Percentiles rank a stretch among this genome's conserved stretches.
Evolutionary conservation across 2,888 invertebrate genomes (phyloP).

Genomic region (Zaprionus lineosus): DNA sequence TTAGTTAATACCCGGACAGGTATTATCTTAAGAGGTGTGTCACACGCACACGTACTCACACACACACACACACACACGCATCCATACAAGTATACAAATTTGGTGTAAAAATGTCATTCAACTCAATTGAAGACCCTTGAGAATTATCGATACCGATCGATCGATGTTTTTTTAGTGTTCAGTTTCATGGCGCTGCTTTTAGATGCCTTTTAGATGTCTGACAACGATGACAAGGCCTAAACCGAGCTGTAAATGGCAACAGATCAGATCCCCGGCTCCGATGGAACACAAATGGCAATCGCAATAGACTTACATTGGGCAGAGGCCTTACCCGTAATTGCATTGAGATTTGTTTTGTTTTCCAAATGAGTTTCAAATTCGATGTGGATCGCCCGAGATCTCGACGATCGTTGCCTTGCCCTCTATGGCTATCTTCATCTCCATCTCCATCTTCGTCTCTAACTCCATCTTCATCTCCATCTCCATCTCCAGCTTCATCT

Average conservation of each 20-base stretch:
- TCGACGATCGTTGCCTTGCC: constrained; percentile 48
- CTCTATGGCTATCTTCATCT: background rate
- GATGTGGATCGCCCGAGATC: background rate
- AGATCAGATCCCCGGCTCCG: constrained; percentile 55
- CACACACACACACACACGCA: too few relatives aligned
- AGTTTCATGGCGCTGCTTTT: too few relatives aligned
- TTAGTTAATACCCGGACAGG: too few relatives aligned
- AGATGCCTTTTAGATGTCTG: too few relatives aligned
- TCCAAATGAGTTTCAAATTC: constrained; percentile 15
- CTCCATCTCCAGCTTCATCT: background rate
- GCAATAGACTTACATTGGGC: constrained; percentile 62
- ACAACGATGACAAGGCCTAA: constrained; percentile 60
- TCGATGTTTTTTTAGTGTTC: too few relatives aligned
- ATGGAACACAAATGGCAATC: constrained; percentile 59
- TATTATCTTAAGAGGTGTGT: too few relatives aligned
- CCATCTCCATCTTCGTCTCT: constrained; percentile 1
- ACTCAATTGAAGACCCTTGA: too few relatives aligned
- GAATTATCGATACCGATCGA: too few relatives aligned
- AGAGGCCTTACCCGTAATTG: constrained; percentile 61
- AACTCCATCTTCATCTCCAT: background rate
- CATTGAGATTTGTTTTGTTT: constrained; percentile 54
- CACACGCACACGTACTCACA: too few relatives aligned
- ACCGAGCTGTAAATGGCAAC: constrained; percentile 57
- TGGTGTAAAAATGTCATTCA: too few relatives aligned
- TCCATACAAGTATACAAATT: too few relatives aligned